Conservation (phyloP, 2,113 vertebrate species). For the Speoplatyrhinus poulsoni region DNA sequence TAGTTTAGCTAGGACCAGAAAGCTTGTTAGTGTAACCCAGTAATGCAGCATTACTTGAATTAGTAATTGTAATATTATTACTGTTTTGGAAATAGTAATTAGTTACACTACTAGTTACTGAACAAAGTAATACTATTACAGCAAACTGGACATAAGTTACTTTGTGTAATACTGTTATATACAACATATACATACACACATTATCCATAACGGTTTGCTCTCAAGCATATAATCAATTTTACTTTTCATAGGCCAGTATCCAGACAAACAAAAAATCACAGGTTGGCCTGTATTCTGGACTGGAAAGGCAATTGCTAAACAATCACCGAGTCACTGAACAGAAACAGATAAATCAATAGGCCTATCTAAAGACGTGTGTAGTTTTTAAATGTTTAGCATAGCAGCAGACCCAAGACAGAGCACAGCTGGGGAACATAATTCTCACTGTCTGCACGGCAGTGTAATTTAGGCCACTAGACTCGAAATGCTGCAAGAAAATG, state of each 20-base stretch:
- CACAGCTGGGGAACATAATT: neutral
- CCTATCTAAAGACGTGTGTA: neutral
- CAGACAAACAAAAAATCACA: neutral
- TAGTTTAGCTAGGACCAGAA: too few relatives aligned
- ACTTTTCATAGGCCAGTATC: neutral
- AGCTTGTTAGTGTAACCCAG: too few relatives aligned
- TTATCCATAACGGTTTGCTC: neutral
- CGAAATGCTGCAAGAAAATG: constrained; percentile 48
- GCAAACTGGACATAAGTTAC: neutral
- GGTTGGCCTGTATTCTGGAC: neutral
- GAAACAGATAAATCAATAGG: neutral
- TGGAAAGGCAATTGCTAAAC: neutral
- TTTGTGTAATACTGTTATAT: neutral
- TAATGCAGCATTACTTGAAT: too few relatives aligned
- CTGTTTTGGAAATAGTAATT: too few relatives aligned
- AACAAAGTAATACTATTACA: too few relatives aligned
- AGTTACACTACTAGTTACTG: too few relatives aligned
- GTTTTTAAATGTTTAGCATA: neutral
- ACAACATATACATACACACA: neutral
- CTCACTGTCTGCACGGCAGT: constrained; percentile 38
- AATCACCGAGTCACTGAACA: constrained; percentile 6
- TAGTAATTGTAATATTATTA: too few relatives aligned
- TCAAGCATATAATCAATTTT: neutral
- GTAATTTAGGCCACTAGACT: constrained; percentile 53
- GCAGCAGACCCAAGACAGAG: constrained; percentile 15